phyloP scores from a whole-genome alignment of 2,888 invertebrate species.

The Lamellibrachia satsuma region DNA sequence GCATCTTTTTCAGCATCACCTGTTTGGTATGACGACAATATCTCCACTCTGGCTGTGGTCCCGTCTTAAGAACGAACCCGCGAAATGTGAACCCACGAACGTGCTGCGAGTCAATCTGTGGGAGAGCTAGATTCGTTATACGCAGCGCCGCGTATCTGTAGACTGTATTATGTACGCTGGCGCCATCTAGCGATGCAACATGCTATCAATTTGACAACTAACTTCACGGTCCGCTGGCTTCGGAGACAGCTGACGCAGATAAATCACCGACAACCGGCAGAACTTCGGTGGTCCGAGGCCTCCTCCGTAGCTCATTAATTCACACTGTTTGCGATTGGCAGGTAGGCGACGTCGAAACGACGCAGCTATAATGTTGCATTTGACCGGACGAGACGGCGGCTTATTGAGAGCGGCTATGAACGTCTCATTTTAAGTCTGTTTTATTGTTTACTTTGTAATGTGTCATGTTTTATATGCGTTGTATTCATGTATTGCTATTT shows the following conservation, averaged over 20 bases:
- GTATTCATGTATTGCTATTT: too few species aligned
- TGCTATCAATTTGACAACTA: background rate
- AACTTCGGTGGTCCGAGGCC: background rate
- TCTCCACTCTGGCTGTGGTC: too few species aligned
- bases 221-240: background rate
- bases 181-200: background rate
- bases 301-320: background rate
- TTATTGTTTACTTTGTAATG: too few species aligned
- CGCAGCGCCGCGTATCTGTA: background rate
- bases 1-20: too few species aligned
- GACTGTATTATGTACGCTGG: background rate
- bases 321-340: background rate
- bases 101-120: too few species aligned
- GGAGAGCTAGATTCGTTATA: background rate
- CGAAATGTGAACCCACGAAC: background rate
- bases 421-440: too few species aligned
- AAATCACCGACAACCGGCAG: background rate
- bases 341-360: background rate
- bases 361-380: background rate
- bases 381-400: background rate
- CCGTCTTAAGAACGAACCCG: background rate
- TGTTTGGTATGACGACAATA: too few species aligned
- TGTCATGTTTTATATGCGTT: too few species aligned
- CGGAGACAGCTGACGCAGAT: background rate
- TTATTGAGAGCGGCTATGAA: too few species aligned